Evolutionary conservation across 2,113 vertebrate genomes (phyloP).

Genomic region (Tor tambroides): DNA sequence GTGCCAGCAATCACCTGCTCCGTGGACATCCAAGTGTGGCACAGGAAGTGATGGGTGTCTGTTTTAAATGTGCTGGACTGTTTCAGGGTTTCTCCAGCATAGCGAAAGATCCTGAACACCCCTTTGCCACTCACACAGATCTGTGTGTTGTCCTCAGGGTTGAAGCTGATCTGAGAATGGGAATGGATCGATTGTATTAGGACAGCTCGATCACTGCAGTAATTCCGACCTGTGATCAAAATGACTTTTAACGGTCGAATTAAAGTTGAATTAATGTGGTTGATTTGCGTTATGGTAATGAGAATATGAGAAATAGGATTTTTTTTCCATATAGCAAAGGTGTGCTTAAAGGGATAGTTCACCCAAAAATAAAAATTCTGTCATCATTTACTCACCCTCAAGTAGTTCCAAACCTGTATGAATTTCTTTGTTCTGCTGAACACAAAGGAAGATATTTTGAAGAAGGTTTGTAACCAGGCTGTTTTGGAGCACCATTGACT

Average conservation of each 20-base stretch:
- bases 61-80: conserved; percentile 83
- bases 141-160: conserved; percentile 85
- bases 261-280: neutral
- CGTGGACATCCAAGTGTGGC: conserved; percentile 85
- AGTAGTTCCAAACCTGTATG: too few relatives aligned
- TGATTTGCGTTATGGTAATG: neutral
- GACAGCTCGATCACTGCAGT: neutral
- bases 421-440: too few relatives aligned
- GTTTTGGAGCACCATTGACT: too few relatives aligned
- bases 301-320: neutral
- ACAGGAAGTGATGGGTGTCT: conserved; percentile 82
- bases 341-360: too few relatives aligned
- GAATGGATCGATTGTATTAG: neutral
- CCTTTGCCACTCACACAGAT: conserved; percentile 86
- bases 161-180: conserved; percentile 87
- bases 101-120: conserved; percentile 87
- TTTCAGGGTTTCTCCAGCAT: conserved; percentile 83
- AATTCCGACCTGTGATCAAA: neutral
- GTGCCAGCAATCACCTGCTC: conserved; percentile 85
- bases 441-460: too few relatives aligned
- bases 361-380: too few relatives aligned
- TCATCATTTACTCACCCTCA: too few relatives aligned
- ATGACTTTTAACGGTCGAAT: neutral
- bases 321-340: neutral
- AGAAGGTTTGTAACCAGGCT: too few relatives aligned